Conservation (phyloP, 1,140 invertebrate species). For the Ips typographus region DNA sequence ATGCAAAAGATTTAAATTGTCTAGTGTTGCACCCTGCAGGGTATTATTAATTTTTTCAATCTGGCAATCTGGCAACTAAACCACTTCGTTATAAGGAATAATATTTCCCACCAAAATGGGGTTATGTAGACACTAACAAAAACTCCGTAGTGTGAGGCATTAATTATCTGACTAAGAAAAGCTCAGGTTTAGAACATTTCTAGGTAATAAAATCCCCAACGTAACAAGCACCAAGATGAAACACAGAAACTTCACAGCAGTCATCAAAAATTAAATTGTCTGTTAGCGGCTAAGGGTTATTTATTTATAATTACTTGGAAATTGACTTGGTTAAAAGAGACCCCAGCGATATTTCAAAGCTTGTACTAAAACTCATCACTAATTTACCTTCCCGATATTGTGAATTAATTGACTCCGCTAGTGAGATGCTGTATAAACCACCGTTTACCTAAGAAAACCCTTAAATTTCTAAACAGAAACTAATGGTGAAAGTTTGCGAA, state of each 20-base stretch:
- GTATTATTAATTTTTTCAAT: no score
- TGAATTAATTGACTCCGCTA: not conserved
- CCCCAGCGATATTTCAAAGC: no score
- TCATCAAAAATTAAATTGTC: no score
- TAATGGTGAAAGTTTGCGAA: slow-evolving; percentile 10
- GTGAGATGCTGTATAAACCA: not conserved
- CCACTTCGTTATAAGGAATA: slow-evolving; percentile 29
- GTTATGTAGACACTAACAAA: slow-evolving; percentile 28
- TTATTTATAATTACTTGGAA: no score
- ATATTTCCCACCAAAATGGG: slow-evolving; percentile 23
- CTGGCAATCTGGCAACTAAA: slow-evolving; percentile 13
- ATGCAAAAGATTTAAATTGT: no score
- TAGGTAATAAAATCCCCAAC: slow-evolving; percentile 18
- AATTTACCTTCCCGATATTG: not conserved
- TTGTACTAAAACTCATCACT: no score
- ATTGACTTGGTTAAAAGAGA: no score
- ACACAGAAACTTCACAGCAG: no score
- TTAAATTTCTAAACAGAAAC: slow-evolving; percentile 1
- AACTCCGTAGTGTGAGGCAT: slow-evolving; percentile 32
- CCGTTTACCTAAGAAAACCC: slow-evolving; percentile 4
- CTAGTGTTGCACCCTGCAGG: no score
- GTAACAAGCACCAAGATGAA: no score
- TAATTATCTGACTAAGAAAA: slow-evolving; percentile 28
- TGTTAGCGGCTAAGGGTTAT: no score
- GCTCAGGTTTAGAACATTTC: slow-evolving; percentile 29